Base-by-base conservation (phyloP, 2,888 invertebrate species). In the Latrodectus hesperus region DNA sequence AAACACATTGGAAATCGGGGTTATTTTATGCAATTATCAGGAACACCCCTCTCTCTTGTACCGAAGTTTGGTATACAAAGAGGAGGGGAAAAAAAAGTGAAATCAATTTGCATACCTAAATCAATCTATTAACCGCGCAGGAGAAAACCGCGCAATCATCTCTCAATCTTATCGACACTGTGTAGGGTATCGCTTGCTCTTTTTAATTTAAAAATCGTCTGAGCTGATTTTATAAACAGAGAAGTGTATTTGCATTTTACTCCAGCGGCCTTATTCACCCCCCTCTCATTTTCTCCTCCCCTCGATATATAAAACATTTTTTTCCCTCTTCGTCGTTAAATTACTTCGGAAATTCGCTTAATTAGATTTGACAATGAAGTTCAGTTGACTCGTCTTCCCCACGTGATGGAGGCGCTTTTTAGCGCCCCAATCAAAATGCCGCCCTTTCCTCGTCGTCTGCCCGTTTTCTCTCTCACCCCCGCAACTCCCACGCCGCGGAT, bases 361-460 rank as follows among this genome's bases (percentile, higher is more conserved):
- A 77, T 77, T 77, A 68, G 77, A 77, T 77, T 77, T 68, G 53
- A 67, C 52, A 77, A n/a, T 16, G 68, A 65, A 16, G 75, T 60
- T 60, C 49, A 65, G 38, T 22, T 49, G 22, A 74, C 14, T n/a
- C 72, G 72, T 12, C 72, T 17, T 38, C 38, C n/a, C 60, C 60
- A 60, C 51, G 71, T 12, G 38, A 16, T 51, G 22, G 17, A 64
- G 67, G 53, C 53, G 68, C 77, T 77, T 77, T 77, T 77, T 77
- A 67, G 68, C 67, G 77, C 67, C 68, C 67, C 51, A 60, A 77
- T 77, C 77, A 77, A 77, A 77, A 77, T 77, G 77, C 77, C 77
- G 77, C 77, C 77, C 77, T 49, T 77, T 77, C 68, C 77, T 68
- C 67, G 68, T 77, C 67, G 49, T 67, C 64, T n/a, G 51, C 72